Evolutionary conservation across 92 coral and sea anemone genomes (phyloP).

Genomic region (Heliopora coerulea): DNA sequence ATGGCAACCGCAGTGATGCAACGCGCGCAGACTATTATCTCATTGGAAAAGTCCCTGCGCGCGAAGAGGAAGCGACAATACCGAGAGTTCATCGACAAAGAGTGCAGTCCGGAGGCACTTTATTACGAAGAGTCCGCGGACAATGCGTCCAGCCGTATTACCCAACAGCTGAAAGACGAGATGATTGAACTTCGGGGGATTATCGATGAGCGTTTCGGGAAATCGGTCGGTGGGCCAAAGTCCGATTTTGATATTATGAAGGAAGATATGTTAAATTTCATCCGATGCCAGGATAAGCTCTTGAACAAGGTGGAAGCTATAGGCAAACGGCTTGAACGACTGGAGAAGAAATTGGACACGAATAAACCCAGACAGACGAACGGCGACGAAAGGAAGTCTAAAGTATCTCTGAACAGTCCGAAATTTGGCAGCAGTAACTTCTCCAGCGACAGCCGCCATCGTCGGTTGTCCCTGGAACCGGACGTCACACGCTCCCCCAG

Average conservation of each 20-base stretch:
- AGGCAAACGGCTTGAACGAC: background rate
- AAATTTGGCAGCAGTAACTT: slow-evolving; percentile 12
- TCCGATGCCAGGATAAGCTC: slow-evolving; percentile 18
- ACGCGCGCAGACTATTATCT: slow-evolving; percentile 75
- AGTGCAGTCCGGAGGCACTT: slow-evolving; percentile 83
- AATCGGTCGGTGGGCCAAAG: slow-evolving; percentile 25
- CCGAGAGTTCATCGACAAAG: slow-evolving; percentile 72
- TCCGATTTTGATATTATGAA: slow-evolving; percentile 34
- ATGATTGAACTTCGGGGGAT: slow-evolving; percentile 37
- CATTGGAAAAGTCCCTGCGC: slow-evolving; percentile 71
- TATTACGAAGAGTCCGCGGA: slow-evolving; percentile 79
- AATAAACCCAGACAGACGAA: background rate
- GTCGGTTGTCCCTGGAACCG: slow-evolving; percentile 19
- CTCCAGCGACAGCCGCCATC: background rate
- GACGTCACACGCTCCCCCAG: background rate
- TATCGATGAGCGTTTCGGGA: slow-evolving; percentile 18
- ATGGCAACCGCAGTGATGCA: slow-evolving; percentile 98
- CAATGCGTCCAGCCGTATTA: slow-evolving; percentile 76
- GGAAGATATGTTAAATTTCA: slow-evolving; percentile 24
- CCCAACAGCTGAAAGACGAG: slow-evolving; percentile 86
- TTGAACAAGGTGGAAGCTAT: background rate
- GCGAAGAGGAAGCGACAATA: slow-evolving; percentile 57
- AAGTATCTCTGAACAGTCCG: slow-evolving; percentile 28
- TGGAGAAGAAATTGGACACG: background rate
- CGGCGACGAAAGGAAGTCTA: slow-evolving; percentile 10